Conservation (phyloP, 2,888 invertebrate genomes). For the Leptinotarsa haldemani region DNA sequence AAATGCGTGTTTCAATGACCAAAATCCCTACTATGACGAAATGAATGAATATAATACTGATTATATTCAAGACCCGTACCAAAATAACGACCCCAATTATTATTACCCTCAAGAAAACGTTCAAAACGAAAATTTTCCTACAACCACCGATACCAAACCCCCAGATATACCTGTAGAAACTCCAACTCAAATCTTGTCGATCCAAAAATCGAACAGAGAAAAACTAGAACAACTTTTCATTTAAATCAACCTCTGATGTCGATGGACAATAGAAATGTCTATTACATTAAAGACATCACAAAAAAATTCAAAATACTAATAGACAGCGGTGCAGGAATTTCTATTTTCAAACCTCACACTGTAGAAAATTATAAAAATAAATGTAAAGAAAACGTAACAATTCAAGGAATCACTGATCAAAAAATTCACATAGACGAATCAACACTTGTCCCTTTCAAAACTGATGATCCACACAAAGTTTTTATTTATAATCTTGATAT, state of each 20-base stretch:
- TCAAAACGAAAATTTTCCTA: too few species aligned
- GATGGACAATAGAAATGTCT: neutral
- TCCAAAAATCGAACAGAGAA: too few species aligned
- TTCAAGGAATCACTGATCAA: constrained; percentile 32
- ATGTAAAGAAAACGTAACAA: constrained; percentile 24
- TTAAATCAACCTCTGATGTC: neutral
- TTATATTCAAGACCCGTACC: too few species aligned
- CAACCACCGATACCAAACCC: too few species aligned
- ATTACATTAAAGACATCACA: neutral
- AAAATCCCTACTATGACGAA: too few species aligned
- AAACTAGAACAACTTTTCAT: neutral
- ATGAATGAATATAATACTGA: too few species aligned
- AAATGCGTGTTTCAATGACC: too few species aligned
- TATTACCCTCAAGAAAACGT: too few species aligned
- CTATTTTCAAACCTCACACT: constrained; percentile 29
- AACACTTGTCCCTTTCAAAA: constrained; percentile 28
- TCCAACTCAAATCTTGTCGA: too few species aligned
- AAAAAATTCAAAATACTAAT: constrained; percentile 24
- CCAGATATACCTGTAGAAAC: too few species aligned
- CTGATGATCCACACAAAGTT: constrained; percentile 8
- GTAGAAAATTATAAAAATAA: constrained; percentile 19
- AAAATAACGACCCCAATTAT: too few species aligned
- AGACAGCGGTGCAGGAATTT: constrained; percentile 33
- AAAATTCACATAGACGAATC: constrained; percentile 31
- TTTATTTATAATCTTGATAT: neutral